Evolutionary conservation across 2,113 vertebrate genomes (phyloP).

Genomic region (Hystrix brachyura): DNA sequence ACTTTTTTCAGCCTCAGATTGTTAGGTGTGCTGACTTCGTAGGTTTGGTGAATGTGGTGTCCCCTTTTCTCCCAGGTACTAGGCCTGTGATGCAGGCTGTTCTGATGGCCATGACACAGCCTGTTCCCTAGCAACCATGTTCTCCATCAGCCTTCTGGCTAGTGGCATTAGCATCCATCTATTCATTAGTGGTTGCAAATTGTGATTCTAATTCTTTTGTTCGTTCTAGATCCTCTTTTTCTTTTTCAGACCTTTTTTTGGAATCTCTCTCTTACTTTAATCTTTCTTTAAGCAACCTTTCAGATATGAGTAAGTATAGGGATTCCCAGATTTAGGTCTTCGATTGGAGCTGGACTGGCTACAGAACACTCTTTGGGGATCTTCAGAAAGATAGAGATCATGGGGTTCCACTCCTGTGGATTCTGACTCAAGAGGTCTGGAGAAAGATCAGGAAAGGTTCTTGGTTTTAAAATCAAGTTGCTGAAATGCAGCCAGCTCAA

Average conservation of each 20-base stretch:
- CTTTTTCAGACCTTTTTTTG: background rate
- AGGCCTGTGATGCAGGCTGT: background rate
- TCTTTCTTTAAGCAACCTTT: background rate
- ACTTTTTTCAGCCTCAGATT: background rate
- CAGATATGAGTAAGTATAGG: background rate
- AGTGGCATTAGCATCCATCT: background rate
- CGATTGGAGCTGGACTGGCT: background rate
- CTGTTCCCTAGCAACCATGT: too few relatives aligned
- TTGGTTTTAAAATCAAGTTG: slow-evolving; percentile 21
- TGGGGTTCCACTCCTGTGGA: background rate
- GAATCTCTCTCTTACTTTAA: background rate
- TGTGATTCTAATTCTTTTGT: background rate
- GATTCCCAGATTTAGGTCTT: background rate
- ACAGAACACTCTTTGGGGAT: background rate
- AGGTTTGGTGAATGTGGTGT: background rate
- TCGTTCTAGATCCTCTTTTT: background rate
- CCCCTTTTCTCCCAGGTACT: background rate
- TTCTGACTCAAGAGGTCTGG: slow-evolving; percentile 18
- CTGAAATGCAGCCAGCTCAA: background rate
- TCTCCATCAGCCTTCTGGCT: background rate
- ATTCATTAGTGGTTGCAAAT: background rate
- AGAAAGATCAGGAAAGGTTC: background rate
- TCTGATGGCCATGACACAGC: background rate
- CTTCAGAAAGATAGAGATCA: slow-evolving; percentile 25
- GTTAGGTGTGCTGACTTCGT: background rate